Conservation (phyloP, 2,113 vertebrate genomes). For the Petroica traversi region DNA sequence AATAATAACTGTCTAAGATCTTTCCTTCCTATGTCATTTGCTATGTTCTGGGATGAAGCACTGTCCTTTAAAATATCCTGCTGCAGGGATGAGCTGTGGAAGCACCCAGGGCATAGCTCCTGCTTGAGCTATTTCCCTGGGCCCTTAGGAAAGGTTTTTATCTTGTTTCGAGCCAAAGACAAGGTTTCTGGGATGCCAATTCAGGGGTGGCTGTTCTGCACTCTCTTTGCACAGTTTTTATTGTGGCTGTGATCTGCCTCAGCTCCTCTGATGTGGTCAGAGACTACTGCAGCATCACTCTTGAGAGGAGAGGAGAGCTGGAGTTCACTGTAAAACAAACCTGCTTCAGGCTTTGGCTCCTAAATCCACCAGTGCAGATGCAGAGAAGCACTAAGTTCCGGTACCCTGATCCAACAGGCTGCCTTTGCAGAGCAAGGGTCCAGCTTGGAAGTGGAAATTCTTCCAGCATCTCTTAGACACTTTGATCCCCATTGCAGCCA, state of each 20-base stretch:
- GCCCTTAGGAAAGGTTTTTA: not conserved
- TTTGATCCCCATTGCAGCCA: not conserved
- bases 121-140: not conserved
- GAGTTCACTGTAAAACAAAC: not conserved
- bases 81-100: not conserved
- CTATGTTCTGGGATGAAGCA: not conserved
- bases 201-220: not conserved
- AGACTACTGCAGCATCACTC: not conserved
- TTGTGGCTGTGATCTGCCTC: not conserved
- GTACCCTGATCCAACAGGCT: not conserved
- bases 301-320: not conserved
- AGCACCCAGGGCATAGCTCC: not conserved
- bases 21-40: not conserved
- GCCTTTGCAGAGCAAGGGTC: not conserved
- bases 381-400: not conserved
- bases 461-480: rapidly evolving
- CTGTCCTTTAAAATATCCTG: not conserved
- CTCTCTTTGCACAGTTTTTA: not conserved
- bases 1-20: not conserved
- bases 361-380: not conserved
- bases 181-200: not conserved
- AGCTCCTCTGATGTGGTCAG: not conserved
- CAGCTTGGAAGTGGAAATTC: not conserved
- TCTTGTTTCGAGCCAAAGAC: not conserved
- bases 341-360: not conserved